phyloP scores from a whole-genome alignment of 1,140 invertebrate species.

The Mylabris phalerata region DNA sequence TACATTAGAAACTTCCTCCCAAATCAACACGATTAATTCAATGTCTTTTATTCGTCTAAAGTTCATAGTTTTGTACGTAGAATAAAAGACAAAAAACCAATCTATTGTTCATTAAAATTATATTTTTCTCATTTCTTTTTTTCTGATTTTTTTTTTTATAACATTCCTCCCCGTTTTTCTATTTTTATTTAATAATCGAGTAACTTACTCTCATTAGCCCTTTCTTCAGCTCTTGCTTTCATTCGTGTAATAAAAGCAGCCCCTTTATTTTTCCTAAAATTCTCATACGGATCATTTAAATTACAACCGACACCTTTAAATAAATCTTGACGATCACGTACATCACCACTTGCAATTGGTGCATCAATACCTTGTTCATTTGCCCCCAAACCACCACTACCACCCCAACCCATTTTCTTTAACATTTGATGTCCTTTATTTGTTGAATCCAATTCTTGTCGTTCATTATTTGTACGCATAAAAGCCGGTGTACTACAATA shows the following conservation, averaged over 20 bases:
- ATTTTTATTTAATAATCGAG: slow-evolving; percentile 8
- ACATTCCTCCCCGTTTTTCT: no score
- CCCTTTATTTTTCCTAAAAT: slow-evolving; percentile 93
- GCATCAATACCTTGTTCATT: slow-evolving; percentile 92
- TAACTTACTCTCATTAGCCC: slow-evolving; percentile 49
- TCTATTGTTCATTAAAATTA: no score
- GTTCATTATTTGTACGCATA: slow-evolving; percentile 20
- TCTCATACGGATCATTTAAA: slow-evolving; percentile 92
- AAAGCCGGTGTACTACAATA: slow-evolving; percentile 22
- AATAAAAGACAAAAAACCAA: no score
- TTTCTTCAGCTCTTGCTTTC: slow-evolving; percentile 84
- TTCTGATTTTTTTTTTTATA: no score
- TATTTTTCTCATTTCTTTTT: no score
- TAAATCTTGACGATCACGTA: slow-evolving; percentile 82
- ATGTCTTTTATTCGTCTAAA: no score
- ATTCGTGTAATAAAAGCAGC: slow-evolving; percentile 94
- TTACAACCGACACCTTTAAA: slow-evolving; percentile 90
- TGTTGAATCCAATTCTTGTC: slow-evolving; percentile 64
- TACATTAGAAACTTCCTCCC: no score
- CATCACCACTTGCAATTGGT: slow-evolving; percentile 86
- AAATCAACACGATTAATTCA: no score
- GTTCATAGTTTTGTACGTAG: no score
- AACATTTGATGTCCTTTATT: slow-evolving; percentile 96
- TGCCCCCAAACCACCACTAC: slow-evolving; percentile 79
- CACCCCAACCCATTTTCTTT: slow-evolving; percentile 92